These are phyloP conservation scores for Aphidius colemani DNA, from an alignment of 2,888 invertebrate species.

Conservation along the genomic window DNA sequence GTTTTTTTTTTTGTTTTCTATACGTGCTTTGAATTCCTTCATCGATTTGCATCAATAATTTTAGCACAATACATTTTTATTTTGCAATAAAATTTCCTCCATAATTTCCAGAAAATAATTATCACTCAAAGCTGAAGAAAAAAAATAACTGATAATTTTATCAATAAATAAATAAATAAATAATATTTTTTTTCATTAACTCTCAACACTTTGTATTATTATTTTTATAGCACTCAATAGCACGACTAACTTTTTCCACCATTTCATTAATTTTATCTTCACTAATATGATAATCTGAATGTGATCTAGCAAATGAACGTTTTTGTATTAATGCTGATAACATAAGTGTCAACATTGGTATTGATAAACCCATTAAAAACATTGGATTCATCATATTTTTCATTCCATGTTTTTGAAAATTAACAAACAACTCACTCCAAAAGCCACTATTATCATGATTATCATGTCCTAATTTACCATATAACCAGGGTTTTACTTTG, in stretches of 20 bases:
- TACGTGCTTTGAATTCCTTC: background rate
- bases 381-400: slow-evolving; percentile 55
- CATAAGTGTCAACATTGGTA: slow-evolving; percentile 53
- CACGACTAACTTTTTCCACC: slow-evolving; percentile 41
- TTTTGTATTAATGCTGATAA: slow-evolving; percentile 51
- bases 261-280: slow-evolving; percentile 46
- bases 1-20: background rate
- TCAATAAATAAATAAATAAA: too few species aligned
- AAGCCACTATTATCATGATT: slow-evolving; percentile 42
- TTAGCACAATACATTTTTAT: background rate
- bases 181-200: background rate
- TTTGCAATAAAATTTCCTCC: background rate
- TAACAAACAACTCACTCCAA: slow-evolving; percentile 46
- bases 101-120: too few species aligned
- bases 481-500: slow-evolving; percentile 52
- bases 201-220: slow-evolving; percentile 21
- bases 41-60: slow-evolving; percentile 1
- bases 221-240: slow-evolving; percentile 43
- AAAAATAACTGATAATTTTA: background rate
- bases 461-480: slow-evolving; percentile 48
- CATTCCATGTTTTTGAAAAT: slow-evolving; percentile 53
- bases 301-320: slow-evolving; percentile 43
- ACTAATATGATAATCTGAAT: slow-evolving; percentile 23
- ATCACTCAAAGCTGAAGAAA: background rate
- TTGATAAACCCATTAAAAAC: slow-evolving; percentile 52